phyloP scores from a whole-genome alignment of 2,797 vertebrate genomes.

The Rousettus madagascariensis region DNA sequence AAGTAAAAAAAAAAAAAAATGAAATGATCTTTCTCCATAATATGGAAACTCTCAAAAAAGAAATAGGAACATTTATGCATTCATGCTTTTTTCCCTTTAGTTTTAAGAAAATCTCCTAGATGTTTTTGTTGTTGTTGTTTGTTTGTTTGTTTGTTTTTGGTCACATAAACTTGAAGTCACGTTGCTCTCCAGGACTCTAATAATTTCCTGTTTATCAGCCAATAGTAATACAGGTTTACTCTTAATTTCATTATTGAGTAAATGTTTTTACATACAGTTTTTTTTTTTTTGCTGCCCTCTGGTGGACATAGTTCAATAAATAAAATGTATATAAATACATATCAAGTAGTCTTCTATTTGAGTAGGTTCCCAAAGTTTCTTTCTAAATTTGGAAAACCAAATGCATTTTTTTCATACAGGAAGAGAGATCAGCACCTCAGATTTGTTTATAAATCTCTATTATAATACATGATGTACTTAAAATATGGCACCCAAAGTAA shows the following conservation, averaged over 20 bases:
- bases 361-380: not conserved
- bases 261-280: not conserved
- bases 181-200: not conserved
- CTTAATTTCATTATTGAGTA: not conserved
- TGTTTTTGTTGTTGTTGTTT: not conserved
- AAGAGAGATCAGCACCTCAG: not conserved
- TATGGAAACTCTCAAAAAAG: not conserved
- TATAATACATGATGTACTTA: not conserved
- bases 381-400: slow-evolving; percentile 8
- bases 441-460: not conserved
- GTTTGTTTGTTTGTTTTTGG: not conserved
- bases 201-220: not conserved
- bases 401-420: not conserved
- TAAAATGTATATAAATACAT: not conserved
- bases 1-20: slow-evolving; percentile 38
- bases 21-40: not conserved
- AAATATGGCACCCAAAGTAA: not conserved
- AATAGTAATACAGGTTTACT: not conserved
- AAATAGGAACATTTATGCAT: not conserved
- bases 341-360: not conserved
- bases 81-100: not conserved
- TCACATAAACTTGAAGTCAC: not conserved
- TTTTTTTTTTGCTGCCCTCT: slow-evolving; percentile 69
- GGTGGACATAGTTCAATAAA: slow-evolving; percentile 54
- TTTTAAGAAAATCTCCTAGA: not conserved